A percentile compares a stretch with the other conserved stretches of the same genome.
Evolutionary conservation across 1,140 invertebrate species (phyloP).

Genomic region (Littorina saxatilis): DNA sequence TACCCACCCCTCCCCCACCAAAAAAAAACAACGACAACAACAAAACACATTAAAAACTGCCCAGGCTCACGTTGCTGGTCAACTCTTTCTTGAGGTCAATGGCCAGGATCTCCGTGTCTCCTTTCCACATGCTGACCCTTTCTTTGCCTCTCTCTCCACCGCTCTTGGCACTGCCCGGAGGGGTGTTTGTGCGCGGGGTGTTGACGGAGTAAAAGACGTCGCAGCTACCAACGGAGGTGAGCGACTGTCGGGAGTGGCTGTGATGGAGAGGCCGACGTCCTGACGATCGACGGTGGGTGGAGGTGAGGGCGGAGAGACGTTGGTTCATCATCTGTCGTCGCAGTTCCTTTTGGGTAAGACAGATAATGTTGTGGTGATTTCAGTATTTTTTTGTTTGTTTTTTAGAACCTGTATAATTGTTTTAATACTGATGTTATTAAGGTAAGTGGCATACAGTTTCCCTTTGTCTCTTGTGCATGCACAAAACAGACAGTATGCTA

Average conservation of each 20-base stretch:
- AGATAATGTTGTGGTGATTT: slow-evolving; percentile 1
- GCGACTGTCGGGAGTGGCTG: slow-evolving; percentile 22
- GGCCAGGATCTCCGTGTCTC: slow-evolving; percentile 57
- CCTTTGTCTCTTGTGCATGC: too few relatives aligned
- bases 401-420: too few relatives aligned
- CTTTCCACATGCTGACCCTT: slow-evolving; percentile 59
- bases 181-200: background rate
- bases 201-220: background rate
- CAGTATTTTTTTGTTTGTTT: too few relatives aligned
- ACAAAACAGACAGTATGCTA: too few relatives aligned
- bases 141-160: background rate
- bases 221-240: background rate
- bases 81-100: slow-evolving; percentile 64
- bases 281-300: background rate
- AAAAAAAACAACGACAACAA: too few relatives aligned
- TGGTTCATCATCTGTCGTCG: slow-evolving; percentile 28
- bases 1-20: too few relatives aligned
- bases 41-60: background rate
- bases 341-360: slow-evolving; percentile 13
- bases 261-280: background rate
- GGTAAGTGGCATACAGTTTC: too few relatives aligned
- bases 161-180: too few relatives aligned
- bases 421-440: too few relatives aligned
- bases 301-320: background rate
- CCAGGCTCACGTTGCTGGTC: slow-evolving; percentile 44